phyloP scores from a whole-genome alignment of 2,888 invertebrate species.

The Nysson spinosus region DNA sequence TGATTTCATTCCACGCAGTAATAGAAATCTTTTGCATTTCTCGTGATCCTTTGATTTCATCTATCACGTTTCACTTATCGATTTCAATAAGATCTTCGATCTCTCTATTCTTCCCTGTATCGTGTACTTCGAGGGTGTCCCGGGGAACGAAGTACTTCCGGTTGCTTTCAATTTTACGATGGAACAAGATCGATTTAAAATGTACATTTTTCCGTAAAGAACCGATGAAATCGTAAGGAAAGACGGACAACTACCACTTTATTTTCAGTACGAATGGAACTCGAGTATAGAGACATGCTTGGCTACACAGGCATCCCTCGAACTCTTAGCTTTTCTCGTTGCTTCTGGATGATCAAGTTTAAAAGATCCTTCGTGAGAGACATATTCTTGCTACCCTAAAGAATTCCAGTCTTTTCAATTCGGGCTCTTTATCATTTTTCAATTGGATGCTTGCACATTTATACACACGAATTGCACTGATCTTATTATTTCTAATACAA shows the following conservation, averaged over 20 bases:
- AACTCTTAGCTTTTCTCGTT: background rate
- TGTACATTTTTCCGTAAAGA: background rate
- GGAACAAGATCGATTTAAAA: background rate
- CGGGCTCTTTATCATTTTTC: no score
- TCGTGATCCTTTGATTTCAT: constrained; percentile 6
- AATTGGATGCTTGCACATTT: no score
- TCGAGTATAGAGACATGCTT: background rate
- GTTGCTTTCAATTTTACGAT: constrained; percentile 11
- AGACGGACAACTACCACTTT: background rate
- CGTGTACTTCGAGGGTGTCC: constrained; percentile 14
- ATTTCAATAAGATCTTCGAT: background rate
- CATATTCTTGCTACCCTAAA: background rate
- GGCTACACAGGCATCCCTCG: background rate
- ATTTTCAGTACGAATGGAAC: background rate
- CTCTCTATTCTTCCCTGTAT: constrained; percentile 10
- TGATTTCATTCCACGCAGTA: constrained; percentile 13
- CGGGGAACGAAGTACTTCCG: constrained; percentile 5
- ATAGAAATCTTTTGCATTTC: constrained; percentile 21
- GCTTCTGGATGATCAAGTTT: background rate
- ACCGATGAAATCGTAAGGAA: background rate
- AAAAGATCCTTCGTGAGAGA: background rate
- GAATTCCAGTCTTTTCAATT: background rate
- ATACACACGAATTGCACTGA: no score
- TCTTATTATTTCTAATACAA: no score
- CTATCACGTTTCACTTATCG: constrained; percentile 25